These are phyloP conservation scores for Cynocephalus volans DNA, from an alignment of 2,113 vertebrate genomes.

Conservation along the genomic window DNA sequence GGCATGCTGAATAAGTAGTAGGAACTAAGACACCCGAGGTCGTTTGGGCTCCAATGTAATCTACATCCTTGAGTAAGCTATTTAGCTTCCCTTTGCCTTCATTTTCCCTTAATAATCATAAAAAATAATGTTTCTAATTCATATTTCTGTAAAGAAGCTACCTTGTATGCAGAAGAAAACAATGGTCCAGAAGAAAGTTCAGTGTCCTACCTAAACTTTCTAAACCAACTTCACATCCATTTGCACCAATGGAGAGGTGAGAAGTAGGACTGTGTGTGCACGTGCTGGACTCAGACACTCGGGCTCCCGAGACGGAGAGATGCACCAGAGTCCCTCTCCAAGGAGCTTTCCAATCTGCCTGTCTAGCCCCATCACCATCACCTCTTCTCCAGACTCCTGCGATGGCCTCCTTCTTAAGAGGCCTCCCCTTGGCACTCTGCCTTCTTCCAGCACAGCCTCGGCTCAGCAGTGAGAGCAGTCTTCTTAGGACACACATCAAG, in stretches of 20 bases:
- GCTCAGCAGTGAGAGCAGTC: neutral
- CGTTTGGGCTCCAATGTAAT: neutral
- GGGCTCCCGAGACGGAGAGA: neutral
- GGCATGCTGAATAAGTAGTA: neutral
- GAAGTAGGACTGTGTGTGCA: too few species aligned
- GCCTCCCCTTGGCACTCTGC: neutral
- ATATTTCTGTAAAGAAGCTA: neutral
- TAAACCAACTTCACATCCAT: neutral
- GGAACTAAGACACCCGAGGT: neutral
- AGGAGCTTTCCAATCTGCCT: neutral
- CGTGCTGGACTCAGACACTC: neutral
- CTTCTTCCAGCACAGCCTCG: neutral
- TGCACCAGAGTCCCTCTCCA: neutral
- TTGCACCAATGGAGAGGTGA: fast-evolving
- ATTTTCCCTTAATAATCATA: neutral
- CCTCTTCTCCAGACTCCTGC: neutral
- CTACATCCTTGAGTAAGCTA: neutral
- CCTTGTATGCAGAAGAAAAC: neutral
- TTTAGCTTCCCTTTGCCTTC: neutral
- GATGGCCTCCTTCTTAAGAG: neutral
- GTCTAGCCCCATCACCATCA: neutral
- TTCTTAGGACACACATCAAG: neutral
- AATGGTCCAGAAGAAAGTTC: neutral
- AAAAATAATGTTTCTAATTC: neutral
- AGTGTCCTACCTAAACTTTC: neutral